A percentile compares a stretch with the other conserved stretches of the same genome.
Conservation (phyloP, 2,888 invertebrate genomes). For the Branchinecta sandiegonensis region DNA sequence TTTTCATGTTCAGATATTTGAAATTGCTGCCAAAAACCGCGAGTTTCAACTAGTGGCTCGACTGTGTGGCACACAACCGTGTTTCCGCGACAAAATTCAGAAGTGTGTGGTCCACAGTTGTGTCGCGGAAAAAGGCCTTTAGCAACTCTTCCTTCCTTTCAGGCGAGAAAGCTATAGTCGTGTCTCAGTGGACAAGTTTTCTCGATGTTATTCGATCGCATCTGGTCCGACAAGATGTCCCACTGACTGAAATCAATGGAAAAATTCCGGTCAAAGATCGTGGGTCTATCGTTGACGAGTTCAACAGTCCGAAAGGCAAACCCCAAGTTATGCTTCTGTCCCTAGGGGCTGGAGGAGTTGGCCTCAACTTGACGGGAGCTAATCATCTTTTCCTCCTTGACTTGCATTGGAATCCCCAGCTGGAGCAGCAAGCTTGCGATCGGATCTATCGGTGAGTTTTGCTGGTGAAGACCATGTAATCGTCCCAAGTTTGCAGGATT, state of each 20-base stretch:
- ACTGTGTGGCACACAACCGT: too few relatives aligned
- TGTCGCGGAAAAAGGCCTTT: too few relatives aligned
- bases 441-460: constrained; percentile 50
- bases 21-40: too few relatives aligned
- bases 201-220: constrained; percentile 54
- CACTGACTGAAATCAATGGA: constrained; percentile 57
- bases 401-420: constrained; percentile 92
- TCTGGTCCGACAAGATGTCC: constrained; percentile 41
- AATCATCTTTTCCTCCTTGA: constrained; percentile 81
- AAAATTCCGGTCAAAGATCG: constrained; percentile 54
- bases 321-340: constrained; percentile 54
- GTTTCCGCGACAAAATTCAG: too few relatives aligned
- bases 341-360: constrained; percentile 83
- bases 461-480: too few relatives aligned
- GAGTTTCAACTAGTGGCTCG: too few relatives aligned
- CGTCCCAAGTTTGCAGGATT: too few relatives aligned
- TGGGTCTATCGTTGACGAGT: constrained; percentile 49
- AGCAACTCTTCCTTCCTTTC: not conserved
- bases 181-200: constrained; percentile 85
- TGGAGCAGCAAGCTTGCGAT: constrained; percentile 89
- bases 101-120: too few relatives aligned
- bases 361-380: constrained; percentile 79
- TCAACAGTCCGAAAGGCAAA: constrained; percentile 47
- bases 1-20: too few relatives aligned
- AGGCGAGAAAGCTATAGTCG: constrained; percentile 60